Conservation (phyloP, 2,113 vertebrate species). For the Orcinus orca region DNA sequence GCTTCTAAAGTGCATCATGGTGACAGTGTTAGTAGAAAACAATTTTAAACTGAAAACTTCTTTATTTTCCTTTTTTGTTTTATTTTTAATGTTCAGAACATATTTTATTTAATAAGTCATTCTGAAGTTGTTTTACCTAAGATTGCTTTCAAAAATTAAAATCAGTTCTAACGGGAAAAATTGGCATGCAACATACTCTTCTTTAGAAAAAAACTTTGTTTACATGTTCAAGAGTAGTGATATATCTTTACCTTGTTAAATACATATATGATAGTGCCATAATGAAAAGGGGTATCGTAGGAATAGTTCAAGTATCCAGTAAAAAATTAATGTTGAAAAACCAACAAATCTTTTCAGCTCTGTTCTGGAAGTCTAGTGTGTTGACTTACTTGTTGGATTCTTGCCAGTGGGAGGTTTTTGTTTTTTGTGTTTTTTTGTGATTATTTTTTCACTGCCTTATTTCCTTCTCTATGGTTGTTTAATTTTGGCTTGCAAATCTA, state of each 20-base stretch:
- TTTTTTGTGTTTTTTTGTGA: background rate
- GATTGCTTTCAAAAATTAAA: conserved; percentile 24
- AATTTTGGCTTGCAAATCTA: background rate
- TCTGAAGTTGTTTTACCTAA: background rate
- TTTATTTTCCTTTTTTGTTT: conserved; percentile 20
- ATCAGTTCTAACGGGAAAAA: background rate
- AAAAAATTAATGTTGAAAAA: background rate
- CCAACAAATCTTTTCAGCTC: background rate
- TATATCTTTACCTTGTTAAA: background rate
- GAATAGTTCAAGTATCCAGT: background rate
- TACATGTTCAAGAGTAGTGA: background rate
- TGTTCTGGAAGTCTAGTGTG: background rate
- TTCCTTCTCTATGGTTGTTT: background rate
- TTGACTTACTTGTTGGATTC: background rate
- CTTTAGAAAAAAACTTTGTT: background rate
- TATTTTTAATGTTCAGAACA: background rate
- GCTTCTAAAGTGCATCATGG: background rate
- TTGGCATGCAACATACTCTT: background rate
- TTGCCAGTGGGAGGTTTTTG: background rate
- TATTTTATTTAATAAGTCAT: background rate
- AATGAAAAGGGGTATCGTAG: background rate
- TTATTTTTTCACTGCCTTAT: background rate
- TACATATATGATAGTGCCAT: background rate
- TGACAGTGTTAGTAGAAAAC: background rate
- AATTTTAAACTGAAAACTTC: background rate